These are phyloP conservation scores for Coptodon bakossiorum DNA, from an alignment of 2,113 vertebrate genomes.

Conservation along the genomic window DNA sequence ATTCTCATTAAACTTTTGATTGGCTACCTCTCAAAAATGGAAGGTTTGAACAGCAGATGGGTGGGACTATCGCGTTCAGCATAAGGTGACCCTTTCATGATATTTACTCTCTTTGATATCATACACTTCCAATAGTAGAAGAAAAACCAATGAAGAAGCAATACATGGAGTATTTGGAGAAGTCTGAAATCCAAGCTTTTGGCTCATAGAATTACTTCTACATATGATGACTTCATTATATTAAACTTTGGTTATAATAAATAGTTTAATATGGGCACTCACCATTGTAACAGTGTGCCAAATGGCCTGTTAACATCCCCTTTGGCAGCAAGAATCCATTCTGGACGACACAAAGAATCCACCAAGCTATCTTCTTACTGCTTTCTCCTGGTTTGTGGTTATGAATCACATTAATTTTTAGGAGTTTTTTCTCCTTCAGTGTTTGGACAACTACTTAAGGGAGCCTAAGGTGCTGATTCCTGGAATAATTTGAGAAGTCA, in stretches of 20 bases:
- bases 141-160: neutral
- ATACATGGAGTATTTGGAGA: neutral
- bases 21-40: neutral
- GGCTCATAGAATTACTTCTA: neutral
- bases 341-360: neutral
- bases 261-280: neutral
- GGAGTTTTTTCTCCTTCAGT: neutral
- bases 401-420: neutral
- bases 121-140: neutral
- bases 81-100: neutral
- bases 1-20: neutral
- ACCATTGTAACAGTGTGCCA: neutral
- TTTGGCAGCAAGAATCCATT: neutral
- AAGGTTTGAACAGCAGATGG: neutral
- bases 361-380: neutral
- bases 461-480: neutral
- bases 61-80: neutral
- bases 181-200: neutral
- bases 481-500: neutral
- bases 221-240: neutral
- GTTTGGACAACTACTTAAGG: neutral
- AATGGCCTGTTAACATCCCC: neutral
- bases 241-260: neutral
- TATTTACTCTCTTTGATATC: neutral
- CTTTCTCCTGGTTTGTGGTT: neutral